Conservation (phyloP, 2,113 vertebrate genomes). For the Mugil cephalus region DNA sequence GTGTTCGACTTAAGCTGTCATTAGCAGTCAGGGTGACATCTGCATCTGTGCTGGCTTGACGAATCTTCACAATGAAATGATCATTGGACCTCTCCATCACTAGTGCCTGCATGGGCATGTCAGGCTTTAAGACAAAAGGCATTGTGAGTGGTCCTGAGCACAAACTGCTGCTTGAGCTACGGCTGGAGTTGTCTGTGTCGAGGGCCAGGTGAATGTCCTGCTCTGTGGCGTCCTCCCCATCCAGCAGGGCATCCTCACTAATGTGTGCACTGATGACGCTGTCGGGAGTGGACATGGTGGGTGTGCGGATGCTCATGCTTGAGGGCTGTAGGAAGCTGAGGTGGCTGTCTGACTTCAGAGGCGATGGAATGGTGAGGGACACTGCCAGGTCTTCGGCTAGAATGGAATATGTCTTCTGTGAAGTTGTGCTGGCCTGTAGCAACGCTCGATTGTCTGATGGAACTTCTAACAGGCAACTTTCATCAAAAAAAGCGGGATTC, state of each 20-base stretch:
- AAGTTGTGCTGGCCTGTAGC: slow-evolving; percentile 69
- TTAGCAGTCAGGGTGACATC: slow-evolving; percentile 30
- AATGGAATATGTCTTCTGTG: slow-evolving; percentile 88
- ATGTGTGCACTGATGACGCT: slow-evolving; percentile 92
- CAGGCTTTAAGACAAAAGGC: slow-evolving; percentile 88
- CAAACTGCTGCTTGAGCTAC: slow-evolving; percentile 85
- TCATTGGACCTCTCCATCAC: slow-evolving; percentile 97
- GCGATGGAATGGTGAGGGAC: slow-evolving; percentile 95
- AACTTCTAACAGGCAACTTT: slow-evolving; percentile 94
- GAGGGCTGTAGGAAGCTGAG: slow-evolving; percentile 92
- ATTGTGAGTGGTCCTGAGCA: slow-evolving; percentile 75
- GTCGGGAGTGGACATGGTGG: slow-evolving; percentile 83
- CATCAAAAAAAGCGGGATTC: slow-evolving; percentile 92
- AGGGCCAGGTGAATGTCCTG: slow-evolving; percentile 95
- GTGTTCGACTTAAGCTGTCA: slow-evolving; percentile 42
- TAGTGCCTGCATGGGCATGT: slow-evolving; percentile 94
- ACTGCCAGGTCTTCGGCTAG: slow-evolving; percentile 95
- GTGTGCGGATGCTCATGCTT: slow-evolving; percentile 22
- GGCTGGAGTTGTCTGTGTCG: slow-evolving; percentile 95
- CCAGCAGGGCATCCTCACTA: slow-evolving; percentile 91
- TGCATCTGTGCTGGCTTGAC: slow-evolving; percentile 75
- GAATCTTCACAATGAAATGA: slow-evolving; percentile 96
- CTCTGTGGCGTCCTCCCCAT: slow-evolving; percentile 93
- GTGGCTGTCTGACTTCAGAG: slow-evolving; percentile 95
- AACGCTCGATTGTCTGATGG: slow-evolving; percentile 82